Percentiles rank a stretch among this genome's conserved stretches.
phyloP scores from a whole-genome alignment of 2,797 vertebrate species.

The Coccyzus lansbergi region DNA sequence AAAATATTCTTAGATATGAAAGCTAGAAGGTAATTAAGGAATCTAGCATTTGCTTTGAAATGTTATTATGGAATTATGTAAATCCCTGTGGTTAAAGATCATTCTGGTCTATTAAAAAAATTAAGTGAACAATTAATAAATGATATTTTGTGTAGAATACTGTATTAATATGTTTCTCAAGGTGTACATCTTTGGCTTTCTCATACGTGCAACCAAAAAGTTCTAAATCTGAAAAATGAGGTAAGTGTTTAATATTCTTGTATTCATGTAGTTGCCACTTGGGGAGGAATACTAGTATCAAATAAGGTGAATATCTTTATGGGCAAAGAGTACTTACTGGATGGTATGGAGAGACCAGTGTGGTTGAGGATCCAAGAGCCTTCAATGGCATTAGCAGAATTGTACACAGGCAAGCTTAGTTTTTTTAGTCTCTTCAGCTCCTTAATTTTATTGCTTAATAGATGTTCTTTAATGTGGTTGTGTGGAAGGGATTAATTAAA shows the following conservation, averaged over 20 bases:
- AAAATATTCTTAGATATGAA: neutral
- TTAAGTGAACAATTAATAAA: neutral
- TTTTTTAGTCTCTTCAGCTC: neutral
- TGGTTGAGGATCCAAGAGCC: neutral
- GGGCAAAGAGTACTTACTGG: neutral
- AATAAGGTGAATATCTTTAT: neutral
- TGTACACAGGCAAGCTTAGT: neutral
- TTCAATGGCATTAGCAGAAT: neutral
- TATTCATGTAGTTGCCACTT: neutral
- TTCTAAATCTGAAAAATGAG: neutral
- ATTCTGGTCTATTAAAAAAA: neutral
- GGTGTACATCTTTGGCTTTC: neutral
- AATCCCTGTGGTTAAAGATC: neutral
- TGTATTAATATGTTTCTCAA: neutral
- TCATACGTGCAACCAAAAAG: neutral
- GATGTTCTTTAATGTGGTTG: neutral
- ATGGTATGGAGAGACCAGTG: neutral
- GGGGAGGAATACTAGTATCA: fast-evolving
- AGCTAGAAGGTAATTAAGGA: neutral
- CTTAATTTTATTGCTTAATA: neutral
- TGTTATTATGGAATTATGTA: neutral
- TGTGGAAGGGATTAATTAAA: neutral
- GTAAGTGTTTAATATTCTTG: neutral
- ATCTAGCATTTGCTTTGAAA: neutral
- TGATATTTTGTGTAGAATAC: neutral